These are phyloP conservation scores for Carassius auratus DNA, from an alignment of 2,113 vertebrate species.

Conservation along the genomic window DNA sequence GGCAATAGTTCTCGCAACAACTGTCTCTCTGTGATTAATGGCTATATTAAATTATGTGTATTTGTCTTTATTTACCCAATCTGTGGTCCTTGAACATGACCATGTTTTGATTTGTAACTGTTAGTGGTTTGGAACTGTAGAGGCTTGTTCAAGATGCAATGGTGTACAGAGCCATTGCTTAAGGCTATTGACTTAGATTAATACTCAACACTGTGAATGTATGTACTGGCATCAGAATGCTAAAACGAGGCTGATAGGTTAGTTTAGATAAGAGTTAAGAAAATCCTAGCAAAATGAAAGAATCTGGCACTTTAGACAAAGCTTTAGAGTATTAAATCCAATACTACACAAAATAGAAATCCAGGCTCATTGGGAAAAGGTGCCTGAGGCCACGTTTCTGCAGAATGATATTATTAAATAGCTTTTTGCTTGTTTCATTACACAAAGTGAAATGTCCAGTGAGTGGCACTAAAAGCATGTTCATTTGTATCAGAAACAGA, in stretches of 20 bases:
- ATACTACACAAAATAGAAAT: not conserved
- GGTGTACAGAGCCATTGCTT: constrained; percentile 5
- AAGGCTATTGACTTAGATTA: constrained; percentile 30
- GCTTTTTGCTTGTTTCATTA: not conserved
- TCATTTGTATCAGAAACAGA: not conserved
- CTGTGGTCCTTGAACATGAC: constrained; percentile 29
- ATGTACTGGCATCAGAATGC: constrained; percentile 36
- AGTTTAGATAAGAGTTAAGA: constrained; percentile 43
- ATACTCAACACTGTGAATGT: constrained; percentile 41
- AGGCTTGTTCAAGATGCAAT: constrained; percentile 26
- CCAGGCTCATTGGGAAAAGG: not conserved
- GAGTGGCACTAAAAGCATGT: not conserved
- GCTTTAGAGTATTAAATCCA: not conserved
- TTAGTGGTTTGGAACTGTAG: constrained; percentile 25
- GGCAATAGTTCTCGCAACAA: constrained; percentile 56
- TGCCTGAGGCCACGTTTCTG: not conserved
- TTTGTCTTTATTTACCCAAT: constrained; percentile 35
- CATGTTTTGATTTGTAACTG: constrained; percentile 33
- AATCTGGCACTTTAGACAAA: constrained; percentile 40
- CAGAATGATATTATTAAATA: not conserved
- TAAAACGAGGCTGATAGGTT: constrained; percentile 30
- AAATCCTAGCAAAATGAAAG: constrained; percentile 35
- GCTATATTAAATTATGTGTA: constrained; percentile 59
- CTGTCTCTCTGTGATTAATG: constrained; percentile 68
- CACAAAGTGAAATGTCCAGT: not conserved